Evolutionary conservation across 2,888 invertebrate genomes (phyloP).

Genomic region (Sympetrum striolatum): DNA sequence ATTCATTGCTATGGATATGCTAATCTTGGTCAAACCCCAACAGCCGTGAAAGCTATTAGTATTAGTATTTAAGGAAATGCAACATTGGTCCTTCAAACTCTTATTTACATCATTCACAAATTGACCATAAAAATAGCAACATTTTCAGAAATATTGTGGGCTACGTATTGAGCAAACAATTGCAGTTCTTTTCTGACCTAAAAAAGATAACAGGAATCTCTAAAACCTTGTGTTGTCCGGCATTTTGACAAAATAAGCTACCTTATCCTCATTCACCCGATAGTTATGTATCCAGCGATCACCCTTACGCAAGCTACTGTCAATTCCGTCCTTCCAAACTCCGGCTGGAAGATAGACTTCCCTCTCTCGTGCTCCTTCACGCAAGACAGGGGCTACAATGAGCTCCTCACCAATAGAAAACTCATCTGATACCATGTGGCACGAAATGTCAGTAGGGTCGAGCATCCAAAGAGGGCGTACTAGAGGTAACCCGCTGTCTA

Average conservation of each 20-base stretch:
- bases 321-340: slow-evolving; percentile 92
- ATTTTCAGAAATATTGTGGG: neutral
- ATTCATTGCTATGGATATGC: neutral
- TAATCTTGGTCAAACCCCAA: neutral
- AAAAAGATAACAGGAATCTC: slow-evolving; percentile 45
- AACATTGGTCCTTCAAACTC: neutral
- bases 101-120: neutral
- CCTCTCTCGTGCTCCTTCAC: slow-evolving; percentile 71
- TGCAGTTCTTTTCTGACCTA: neutral
- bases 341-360: slow-evolving; percentile 91
- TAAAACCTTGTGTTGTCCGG: slow-evolving; percentile 83
- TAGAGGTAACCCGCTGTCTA: slow-evolving; percentile 82
- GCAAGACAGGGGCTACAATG: slow-evolving; percentile 86
- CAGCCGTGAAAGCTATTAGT: neutral
- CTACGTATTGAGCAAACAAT: neutral
- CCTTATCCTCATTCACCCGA: slow-evolving; percentile 76
- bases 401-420: slow-evolving; percentile 90
- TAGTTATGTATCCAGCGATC: slow-evolving; percentile 91
- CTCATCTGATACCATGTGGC: slow-evolving; percentile 80
- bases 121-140: neutral
- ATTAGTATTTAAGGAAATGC: slow-evolving; percentile 1
- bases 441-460: slow-evolving; percentile 78
- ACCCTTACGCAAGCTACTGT: slow-evolving; percentile 83
- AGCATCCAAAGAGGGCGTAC: slow-evolving; percentile 91
- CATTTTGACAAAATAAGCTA: slow-evolving; percentile 84